Evolutionary conservation across 2,888 invertebrate genomes (phyloP).

Genomic region (Phyllotreta cruciferae): DNA sequence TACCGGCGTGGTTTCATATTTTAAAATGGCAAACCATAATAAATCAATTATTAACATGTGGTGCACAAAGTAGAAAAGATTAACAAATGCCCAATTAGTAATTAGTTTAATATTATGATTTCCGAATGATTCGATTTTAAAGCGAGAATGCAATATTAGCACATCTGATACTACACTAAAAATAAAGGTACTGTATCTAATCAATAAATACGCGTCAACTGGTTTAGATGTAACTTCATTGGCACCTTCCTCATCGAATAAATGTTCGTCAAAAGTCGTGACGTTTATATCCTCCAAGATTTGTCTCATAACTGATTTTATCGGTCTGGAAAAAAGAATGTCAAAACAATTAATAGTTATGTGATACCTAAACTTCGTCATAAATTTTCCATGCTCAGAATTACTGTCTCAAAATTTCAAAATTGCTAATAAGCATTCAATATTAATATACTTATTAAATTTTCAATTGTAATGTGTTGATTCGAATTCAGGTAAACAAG

Average conservation of each 20-base stretch:
- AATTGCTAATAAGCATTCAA: too few species aligned
- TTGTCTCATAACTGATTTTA: too few species aligned
- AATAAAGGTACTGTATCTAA: conserved; percentile 12
- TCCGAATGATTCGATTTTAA: conserved; percentile 10
- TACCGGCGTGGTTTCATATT: background rate
- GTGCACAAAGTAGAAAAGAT: conserved; percentile 19
- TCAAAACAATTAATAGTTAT: too few species aligned
- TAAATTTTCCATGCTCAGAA: background rate
- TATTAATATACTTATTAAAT: too few species aligned
- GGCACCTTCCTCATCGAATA: background rate
- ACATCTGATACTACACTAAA: conserved; percentile 1
- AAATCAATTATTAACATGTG: conserved; percentile 19
- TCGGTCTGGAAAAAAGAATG: too few species aligned
- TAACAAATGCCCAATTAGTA: conserved; percentile 15
- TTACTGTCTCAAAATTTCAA: too few species aligned
- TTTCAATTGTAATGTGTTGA: too few species aligned
- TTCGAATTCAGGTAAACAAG: too few species aligned
- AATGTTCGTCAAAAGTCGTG: conserved; percentile 7
- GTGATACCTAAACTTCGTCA: conserved; percentile 1
- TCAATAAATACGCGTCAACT: background rate
- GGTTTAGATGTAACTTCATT: background rate
- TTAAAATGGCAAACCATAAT: conserved; percentile 7
- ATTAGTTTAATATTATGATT: conserved; percentile 3
- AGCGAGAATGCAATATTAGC: conserved; percentile 5
- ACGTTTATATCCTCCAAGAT: background rate